Percentiles rank a stretch among this genome's conserved stretches.
Conservation (phyloP, 2,888 invertebrate genomes). For the Drosophila infuscata region DNA sequence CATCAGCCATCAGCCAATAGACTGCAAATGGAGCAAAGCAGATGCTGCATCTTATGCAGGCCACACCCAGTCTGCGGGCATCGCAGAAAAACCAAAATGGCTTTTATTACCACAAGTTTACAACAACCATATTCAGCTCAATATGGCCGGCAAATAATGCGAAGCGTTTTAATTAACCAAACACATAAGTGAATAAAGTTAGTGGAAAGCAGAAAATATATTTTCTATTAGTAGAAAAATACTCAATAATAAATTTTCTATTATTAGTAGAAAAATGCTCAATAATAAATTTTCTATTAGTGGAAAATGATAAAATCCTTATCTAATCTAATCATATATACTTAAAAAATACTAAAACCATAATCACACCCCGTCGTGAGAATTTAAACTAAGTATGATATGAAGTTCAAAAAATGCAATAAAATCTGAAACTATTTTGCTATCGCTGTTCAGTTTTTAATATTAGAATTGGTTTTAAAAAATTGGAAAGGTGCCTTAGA, state of each 20-base stretch:
- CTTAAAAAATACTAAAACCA: neutral
- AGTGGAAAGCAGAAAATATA: neutral
- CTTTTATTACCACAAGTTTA: constrained; percentile 75
- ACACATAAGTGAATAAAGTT: neutral
- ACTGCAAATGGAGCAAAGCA: constrained; percentile 80
- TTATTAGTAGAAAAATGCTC: neutral
- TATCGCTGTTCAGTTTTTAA: neutral
- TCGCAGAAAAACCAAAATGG: constrained; percentile 71
- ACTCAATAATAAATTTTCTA: neutral
- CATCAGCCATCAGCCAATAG: constrained; percentile 76
- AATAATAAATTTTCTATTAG: neutral
- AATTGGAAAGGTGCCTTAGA: too few relatives aligned
- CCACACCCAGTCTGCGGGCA: constrained; percentile 71
- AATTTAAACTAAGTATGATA: neutral
- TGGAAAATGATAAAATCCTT: neutral
- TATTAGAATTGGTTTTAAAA: neutral
- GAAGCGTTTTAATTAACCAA: constrained; percentile 20
- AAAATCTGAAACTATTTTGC: neutral
- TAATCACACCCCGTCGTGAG: neutral
- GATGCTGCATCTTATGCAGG: constrained; percentile 72
- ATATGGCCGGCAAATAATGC: constrained; percentile 61
- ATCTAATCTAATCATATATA: neutral
- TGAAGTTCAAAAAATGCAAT: neutral
- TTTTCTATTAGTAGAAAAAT: neutral
- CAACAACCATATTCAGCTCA: constrained; percentile 36